These are phyloP conservation scores for Hemaris fuciformis DNA, from an alignment of 2,888 invertebrate genomes.

Conservation along the genomic window DNA sequence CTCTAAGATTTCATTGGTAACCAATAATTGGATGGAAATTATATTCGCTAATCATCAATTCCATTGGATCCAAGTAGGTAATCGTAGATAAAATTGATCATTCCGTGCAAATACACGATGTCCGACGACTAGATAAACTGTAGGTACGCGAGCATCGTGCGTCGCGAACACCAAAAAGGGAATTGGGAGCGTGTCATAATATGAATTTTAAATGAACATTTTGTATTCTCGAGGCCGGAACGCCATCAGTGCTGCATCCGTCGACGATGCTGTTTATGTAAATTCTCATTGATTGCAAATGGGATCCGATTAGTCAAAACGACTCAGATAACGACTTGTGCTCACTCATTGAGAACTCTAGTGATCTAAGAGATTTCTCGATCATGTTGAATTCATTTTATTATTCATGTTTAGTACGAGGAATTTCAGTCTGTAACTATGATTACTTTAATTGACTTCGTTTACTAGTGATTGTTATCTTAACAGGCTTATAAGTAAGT, in stretches of 20 bases:
- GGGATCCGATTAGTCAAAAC: constrained; percentile 52
- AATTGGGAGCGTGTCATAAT: constrained; percentile 26
- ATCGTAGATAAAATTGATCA: not conserved
- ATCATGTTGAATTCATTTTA: not conserved
- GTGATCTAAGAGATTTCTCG: not conserved
- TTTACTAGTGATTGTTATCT: not conserved
- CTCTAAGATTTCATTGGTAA: not conserved
- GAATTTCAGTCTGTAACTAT: not conserved
- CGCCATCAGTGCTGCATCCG: constrained; percentile 42
- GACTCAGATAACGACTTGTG: constrained; percentile 50
- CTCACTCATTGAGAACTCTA: constrained; percentile 25
- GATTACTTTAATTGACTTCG: not conserved
- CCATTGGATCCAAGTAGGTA: not conserved
- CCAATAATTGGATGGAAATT: not conserved
- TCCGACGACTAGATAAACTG: not conserved
- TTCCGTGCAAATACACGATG: not conserved
- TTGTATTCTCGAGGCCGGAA: constrained; percentile 44
- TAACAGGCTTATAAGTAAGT: not conserved
- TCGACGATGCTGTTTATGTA: constrained; percentile 61
- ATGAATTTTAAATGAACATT: constrained; percentile 46
- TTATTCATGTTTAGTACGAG: not conserved
- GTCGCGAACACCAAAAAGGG: constrained; percentile 26
- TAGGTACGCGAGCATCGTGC: constrained; percentile 19
- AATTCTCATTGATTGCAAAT: constrained; percentile 78
- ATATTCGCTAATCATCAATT: not conserved